These are phyloP conservation scores for Orius insidiosus DNA, from an alignment of 1,140 invertebrate species.

Conservation along the genomic window DNA sequence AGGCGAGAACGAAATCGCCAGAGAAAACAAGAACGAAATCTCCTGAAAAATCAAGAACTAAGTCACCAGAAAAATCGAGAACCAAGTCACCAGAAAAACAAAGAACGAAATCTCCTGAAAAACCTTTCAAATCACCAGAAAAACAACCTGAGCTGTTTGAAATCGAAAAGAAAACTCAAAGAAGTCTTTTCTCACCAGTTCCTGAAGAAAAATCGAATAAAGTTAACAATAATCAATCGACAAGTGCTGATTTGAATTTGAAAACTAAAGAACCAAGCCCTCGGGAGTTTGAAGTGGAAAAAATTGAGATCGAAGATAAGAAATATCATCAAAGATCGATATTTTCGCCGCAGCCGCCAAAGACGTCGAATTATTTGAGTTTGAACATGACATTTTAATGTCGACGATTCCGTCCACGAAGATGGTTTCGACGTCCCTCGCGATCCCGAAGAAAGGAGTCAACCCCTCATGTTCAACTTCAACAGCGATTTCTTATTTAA, in stretches of 20 bases:
- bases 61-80: slow-evolving; percentile 12
- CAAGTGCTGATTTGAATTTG: not conserved
- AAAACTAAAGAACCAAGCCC: slow-evolving; percentile 7
- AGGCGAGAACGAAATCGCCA: slow-evolving; percentile 13
- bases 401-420: slow-evolving; percentile 38
- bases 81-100: slow-evolving; percentile 16
- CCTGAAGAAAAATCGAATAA: slow-evolving; percentile 5
- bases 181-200: slow-evolving; percentile 16
- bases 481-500: slow-evolving; percentile 45
- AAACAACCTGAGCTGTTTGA: not conserved
- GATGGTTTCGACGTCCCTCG: slow-evolving; percentile 40
- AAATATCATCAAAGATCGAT: slow-evolving; percentile 36
- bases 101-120: slow-evolving; percentile 2
- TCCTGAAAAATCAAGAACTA: slow-evolving; percentile 7
- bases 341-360: slow-evolving; percentile 51
- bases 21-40: slow-evolving; percentile 11
- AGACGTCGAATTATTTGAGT: slow-evolving; percentile 44
- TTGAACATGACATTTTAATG: slow-evolving; percentile 42
- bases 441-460: slow-evolving; percentile 34
- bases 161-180: not conserved
- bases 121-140: slow-evolving; percentile 1
- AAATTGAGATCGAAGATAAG: slow-evolving; percentile 5
- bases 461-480: slow-evolving; percentile 45
- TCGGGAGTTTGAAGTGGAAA: slow-evolving; percentile 9
- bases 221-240: slow-evolving; percentile 13